Percentiles rank a stretch among this genome's conserved stretches.
Evolutionary conservation across 2,888 invertebrate species (phyloP).

Genomic region (Diadegma fenestrale): DNA sequence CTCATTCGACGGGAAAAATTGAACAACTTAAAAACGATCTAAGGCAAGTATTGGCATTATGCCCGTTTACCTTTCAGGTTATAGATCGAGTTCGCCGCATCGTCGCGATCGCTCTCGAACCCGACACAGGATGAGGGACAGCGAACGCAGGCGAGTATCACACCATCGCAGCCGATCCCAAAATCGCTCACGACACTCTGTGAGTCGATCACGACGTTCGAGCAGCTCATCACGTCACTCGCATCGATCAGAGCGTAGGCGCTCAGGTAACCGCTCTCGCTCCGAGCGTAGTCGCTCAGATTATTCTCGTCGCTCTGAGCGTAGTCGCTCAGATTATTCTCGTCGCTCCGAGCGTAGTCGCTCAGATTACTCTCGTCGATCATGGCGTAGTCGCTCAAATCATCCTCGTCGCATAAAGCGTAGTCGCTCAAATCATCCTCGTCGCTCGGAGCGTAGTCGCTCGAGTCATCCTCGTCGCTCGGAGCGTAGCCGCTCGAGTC

Average conservation of each 20-base stretch:
- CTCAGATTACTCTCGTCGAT: constrained; percentile 8
- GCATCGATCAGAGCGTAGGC: background rate
- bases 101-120: constrained; percentile 12
- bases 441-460: too few relatives aligned
- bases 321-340: constrained; percentile 11
- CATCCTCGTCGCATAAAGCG: too few relatives aligned
- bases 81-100: constrained; percentile 11
- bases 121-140: background rate
- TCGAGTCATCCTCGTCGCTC: too few relatives aligned
- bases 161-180: constrained; percentile 7
- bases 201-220: constrained; percentile 5
- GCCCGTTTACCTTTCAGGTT: constrained; percentile 3
- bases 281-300: too few relatives aligned
- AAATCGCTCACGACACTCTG: constrained; percentile 4
- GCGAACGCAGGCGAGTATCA: constrained; percentile 4
- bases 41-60: constrained; percentile 15
- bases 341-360: constrained; percentile 29
- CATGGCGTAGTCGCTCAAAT: too few relatives aligned
- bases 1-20: constrained; percentile 30
- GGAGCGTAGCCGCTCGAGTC: too few relatives aligned
- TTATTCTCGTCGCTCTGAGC: too few relatives aligned
- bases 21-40: background rate
- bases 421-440: background rate
- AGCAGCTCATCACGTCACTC: background rate
- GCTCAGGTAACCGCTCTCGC: too few relatives aligned